Evolutionary conservation across 2,888 invertebrate genomes (phyloP).

Genomic region (Agapostemon virescens): DNA sequence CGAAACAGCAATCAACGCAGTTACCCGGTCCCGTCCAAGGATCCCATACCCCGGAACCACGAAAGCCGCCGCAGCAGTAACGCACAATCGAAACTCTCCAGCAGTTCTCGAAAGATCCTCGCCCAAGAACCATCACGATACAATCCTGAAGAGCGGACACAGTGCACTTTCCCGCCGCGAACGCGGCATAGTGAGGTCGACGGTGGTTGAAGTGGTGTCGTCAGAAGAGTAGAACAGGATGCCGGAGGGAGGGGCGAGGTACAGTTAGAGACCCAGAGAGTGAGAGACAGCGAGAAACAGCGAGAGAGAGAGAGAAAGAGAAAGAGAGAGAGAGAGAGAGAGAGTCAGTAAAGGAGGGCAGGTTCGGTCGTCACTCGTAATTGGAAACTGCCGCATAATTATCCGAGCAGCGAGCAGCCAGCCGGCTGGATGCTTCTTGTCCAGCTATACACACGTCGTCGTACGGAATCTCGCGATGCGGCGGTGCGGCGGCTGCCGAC

Average conservation of each 20-base stretch:
- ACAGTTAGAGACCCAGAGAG: too few relatives aligned
- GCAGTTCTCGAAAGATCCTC: background rate
- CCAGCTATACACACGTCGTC: constrained; percentile 54
- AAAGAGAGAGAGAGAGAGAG: background rate
- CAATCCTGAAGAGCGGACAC: constrained; percentile 24
- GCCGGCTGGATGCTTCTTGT: constrained; percentile 58
- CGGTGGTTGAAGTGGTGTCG: background rate
- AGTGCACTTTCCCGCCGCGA: constrained; percentile 43
- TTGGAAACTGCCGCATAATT: constrained; percentile 76
- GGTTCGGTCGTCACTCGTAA: constrained; percentile 70
- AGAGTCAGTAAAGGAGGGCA: constrained; percentile 11
- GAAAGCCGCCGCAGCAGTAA: background rate
- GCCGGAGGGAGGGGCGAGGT: background rate
- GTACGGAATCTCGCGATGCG: constrained; percentile 51
- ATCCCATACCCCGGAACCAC: background rate
- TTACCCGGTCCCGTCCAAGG: background rate
- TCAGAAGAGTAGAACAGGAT: background rate
- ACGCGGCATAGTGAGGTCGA: constrained; percentile 19
- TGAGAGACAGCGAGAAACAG: background rate
- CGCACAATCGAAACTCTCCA: background rate
- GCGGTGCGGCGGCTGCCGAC: constrained; percentile 30
- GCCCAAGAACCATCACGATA: background rate
- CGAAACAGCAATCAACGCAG: background rate
- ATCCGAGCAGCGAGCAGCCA: constrained; percentile 58
- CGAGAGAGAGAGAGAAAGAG: background rate